Conservation (phyloP, 2,797 vertebrate genomes). For the Hybognathus amarus region DNA sequence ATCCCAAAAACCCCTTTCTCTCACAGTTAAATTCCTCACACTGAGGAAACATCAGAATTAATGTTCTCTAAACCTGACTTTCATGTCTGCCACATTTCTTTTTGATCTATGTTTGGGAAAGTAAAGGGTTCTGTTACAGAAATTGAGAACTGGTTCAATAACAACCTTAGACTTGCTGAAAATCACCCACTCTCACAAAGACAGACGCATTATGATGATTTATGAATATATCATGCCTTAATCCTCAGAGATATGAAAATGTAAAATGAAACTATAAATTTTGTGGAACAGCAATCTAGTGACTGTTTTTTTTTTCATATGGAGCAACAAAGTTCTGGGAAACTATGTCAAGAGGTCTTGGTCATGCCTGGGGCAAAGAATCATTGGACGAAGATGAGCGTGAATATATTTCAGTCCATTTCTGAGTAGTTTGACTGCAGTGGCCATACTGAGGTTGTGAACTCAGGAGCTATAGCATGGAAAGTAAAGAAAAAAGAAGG, state of each 20-base stretch:
- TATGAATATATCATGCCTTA: background rate
- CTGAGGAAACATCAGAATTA: constrained; percentile 6
- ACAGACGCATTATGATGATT: constrained; percentile 15
- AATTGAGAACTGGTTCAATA: constrained; percentile 4
- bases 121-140: constrained; percentile 11
- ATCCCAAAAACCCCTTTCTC: constrained; percentile 20
- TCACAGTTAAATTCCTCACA: background rate
- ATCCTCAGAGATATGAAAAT: constrained; percentile 6
- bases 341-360: constrained; percentile 7
- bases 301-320: background rate
- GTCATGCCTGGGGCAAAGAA: background rate
- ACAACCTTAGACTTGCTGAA: background rate
- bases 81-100: background rate
- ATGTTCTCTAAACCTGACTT: constrained; percentile 31
- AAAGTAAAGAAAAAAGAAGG: background rate
- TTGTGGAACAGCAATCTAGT: constrained; percentile 4
- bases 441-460: background rate
- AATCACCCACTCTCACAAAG: background rate
- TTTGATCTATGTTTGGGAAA: constrained; percentile 32
- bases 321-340: background rate
- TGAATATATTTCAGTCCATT: background rate
- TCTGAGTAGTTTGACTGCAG: background rate
- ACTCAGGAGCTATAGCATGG: background rate
- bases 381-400: background rate
- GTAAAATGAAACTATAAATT: constrained; percentile 2